phyloP scores from a whole-genome alignment of 2,797 vertebrate species.

The Prunella strophiata region DNA sequence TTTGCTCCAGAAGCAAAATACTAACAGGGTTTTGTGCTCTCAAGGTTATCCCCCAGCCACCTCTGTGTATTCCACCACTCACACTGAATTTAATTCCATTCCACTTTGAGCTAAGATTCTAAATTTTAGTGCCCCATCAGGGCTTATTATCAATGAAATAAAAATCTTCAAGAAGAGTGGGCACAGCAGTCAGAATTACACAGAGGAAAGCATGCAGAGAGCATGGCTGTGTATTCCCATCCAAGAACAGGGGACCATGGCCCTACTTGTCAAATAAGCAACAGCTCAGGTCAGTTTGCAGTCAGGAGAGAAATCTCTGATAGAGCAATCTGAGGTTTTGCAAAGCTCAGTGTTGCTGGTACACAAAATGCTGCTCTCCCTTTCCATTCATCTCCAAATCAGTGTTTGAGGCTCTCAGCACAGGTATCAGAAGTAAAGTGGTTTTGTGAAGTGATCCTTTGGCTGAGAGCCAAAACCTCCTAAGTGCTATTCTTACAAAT shows the following conservation, averaged over 20 bases:
- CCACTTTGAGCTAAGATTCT: not conserved
- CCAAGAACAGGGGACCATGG: not conserved
- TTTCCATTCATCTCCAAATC: not conserved
- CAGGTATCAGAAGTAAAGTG: not conserved
- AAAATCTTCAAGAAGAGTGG: not conserved
- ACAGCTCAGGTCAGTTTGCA: not conserved
- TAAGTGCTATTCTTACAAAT: not conserved
- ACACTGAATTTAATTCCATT: not conserved
- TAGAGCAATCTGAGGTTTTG: not conserved
- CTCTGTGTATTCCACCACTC: not conserved
- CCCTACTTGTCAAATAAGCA: not conserved
- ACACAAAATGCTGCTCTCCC: not conserved
- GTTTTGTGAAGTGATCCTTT: slow-evolving; percentile 6
- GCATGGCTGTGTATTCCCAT: not conserved
- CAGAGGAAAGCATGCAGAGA: not conserved
- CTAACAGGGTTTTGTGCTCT: not conserved
- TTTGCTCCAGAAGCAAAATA: not conserved
- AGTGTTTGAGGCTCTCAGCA: not conserved
- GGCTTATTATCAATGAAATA: not conserved
- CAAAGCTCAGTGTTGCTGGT: not conserved
- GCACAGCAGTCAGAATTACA: not conserved
- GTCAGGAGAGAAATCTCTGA: not conserved
- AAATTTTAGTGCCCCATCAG: not conserved
- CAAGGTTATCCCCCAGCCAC: not conserved
- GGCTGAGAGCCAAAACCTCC: not conserved